phyloP scores from a whole-genome alignment of 2,113 vertebrate species.

The Castor canadensis region DNA sequence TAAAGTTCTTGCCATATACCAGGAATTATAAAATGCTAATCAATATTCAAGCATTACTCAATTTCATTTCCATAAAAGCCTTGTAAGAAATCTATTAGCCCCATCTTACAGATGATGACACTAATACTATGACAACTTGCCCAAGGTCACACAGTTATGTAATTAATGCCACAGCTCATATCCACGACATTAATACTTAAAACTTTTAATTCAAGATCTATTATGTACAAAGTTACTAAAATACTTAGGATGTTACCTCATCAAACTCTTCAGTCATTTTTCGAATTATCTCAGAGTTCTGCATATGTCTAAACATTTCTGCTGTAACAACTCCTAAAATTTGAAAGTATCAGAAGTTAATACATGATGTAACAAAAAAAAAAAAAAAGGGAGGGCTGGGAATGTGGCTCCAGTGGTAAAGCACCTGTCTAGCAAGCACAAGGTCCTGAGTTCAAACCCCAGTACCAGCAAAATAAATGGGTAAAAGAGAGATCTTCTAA shows the following conservation, averaged over 20 bases:
- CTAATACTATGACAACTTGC: neutral
- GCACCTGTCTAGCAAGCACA: no score
- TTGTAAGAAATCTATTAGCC: neutral
- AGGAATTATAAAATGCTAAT: slow-evolving; percentile 39
- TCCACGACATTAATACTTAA: slow-evolving; percentile 12
- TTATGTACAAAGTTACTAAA: slow-evolving; percentile 2
- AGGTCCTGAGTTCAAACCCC: no score
- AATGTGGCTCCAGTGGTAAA: no score
- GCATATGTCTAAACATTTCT: slow-evolving; percentile 99
- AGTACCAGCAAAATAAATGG: no score
- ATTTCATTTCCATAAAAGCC: neutral
- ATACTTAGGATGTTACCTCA: slow-evolving; percentile 89
- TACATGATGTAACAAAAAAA: slow-evolving; percentile 23
- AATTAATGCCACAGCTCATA: slow-evolving; percentile 6
- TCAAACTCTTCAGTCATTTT: slow-evolving; percentile 99
- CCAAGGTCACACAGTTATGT: neutral
- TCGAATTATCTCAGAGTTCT: slow-evolving; percentile 99
- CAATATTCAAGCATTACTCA: slow-evolving; percentile 26
- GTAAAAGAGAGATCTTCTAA: no score
- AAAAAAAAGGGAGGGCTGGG: slow-evolving; percentile 5
- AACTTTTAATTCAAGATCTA: slow-evolving; percentile 27
- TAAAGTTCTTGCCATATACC: neutral
- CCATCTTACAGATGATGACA: slow-evolving; percentile 37
- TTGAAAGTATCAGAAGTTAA: slow-evolving; percentile 74
- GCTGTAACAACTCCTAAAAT: slow-evolving; percentile 95